phyloP scores from a whole-genome alignment of 1,140 invertebrate genomes.

The Gyrodactylus salaris region DNA sequence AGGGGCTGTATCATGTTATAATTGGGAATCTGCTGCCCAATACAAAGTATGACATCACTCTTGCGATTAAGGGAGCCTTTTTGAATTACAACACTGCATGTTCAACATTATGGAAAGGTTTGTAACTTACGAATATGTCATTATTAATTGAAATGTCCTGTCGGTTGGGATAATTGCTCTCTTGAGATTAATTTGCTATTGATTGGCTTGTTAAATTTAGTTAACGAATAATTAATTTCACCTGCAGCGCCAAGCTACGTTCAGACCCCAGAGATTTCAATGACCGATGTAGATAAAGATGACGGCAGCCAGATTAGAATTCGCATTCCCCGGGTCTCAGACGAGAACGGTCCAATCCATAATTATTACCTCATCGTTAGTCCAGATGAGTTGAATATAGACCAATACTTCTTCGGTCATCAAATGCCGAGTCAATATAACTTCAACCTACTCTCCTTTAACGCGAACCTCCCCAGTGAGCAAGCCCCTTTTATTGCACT shows the following conservation, averaged over 20 bases:
- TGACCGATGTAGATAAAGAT: too few relatives aligned
- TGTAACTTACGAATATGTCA: too few relatives aligned
- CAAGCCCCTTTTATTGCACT: not conserved
- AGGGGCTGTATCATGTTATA: not conserved
- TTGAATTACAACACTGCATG: not conserved
- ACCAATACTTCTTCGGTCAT: not conserved
- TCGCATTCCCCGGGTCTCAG: not conserved
- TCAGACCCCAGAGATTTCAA: not conserved
- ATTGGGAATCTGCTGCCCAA: not conserved
- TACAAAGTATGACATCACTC: not conserved
- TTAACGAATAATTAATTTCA: not conserved
- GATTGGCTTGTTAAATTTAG: too few relatives aligned
- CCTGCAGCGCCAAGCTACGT: not conserved
- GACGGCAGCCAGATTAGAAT: not conserved
- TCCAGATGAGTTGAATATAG: too few relatives aligned
- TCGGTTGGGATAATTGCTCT: too few relatives aligned
- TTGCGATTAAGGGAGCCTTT: not conserved
- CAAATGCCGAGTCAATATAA: not conserved
- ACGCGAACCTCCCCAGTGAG: not conserved
- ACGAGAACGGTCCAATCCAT: not conserved
- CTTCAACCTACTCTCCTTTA: not conserved
- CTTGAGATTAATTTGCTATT: too few relatives aligned
- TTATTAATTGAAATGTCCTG: too few relatives aligned
- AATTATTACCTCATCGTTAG: not conserved
- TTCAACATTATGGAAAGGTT: not conserved